Base-by-base conservation (phyloP, 2,113 vertebrate species). In the Sylvilagus bachmani region DNA sequence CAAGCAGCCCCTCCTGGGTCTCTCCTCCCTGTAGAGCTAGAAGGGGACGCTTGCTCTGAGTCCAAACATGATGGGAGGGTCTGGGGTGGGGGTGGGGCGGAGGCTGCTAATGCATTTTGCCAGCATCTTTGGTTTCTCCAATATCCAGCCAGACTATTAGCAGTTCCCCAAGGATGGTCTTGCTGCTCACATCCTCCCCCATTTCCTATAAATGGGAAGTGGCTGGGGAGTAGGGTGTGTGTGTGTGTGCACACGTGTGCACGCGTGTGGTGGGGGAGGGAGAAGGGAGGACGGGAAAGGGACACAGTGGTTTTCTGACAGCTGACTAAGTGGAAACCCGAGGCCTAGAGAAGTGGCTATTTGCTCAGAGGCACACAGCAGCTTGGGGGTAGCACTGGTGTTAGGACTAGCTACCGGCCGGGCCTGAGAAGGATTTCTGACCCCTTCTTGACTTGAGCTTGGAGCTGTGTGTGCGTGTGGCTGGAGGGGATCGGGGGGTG, bases 81-180 rank as follows among this genome's bases (percentile, higher is more conserved):
- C 66, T 2, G 71, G 81, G 73, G 74, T 49, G 82, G 91, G 95
- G 89, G 51, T 7, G 64, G 87, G 62, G 92, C 36, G 84, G 95
- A 84, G 55, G 44, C 82, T 73, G 91, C 95, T 97, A 97, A 97
- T 97, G 97, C 95, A 91, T 94, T 95, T 89, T 96, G 93, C 97
- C 95, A 93, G 92, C 88, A 90, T 97, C 96, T 97, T 96, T 92
- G 95, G 95, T 96, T 97, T 96, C 96, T 97, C 92, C 96, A 93
- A 86, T 94, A 96, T 97, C 92, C 88, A 97, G 85, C 74, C 90
- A 95, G 97, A 97, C 97, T 97, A 96, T 97, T 97, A 97, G 95
- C 95, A 81, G 86, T 31, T 97, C 97, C 97, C 96, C 53, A 96
- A 97, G 97, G 97, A 97, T 53, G 86, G 84, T 82, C 89, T 96